Base-by-base conservation (phyloP, 2,797 vertebrate genomes). In the Myotis findleyi region DNA sequence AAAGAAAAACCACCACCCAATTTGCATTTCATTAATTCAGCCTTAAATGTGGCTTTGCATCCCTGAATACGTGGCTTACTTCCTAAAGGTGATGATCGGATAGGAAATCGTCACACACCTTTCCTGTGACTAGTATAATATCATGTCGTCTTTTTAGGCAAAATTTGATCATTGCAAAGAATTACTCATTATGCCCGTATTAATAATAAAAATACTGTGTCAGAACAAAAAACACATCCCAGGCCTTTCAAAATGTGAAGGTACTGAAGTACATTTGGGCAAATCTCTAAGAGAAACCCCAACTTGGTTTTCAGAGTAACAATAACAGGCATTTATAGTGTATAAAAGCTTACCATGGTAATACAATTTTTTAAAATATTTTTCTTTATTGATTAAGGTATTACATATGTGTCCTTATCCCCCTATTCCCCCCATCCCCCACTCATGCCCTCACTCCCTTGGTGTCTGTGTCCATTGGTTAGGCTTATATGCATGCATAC, bases 11-110 rank as follows among this genome's bases (percentile, higher is more conserved):
- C 47, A 44, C 53, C 47, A 27, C 53, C 64, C 36, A 23, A 88
- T 95, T 96, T 92, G 57, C 94, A 95, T 96, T 91, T 27, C 90
- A 84, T 94, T 90, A 97, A 92, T 93, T 94, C 88, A 94, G 73
- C 17, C 85, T 83, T 80, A 86, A 87, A 73, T 94, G 33, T 88
- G 76, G 59, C 44, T 88, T 57, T 17, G 69, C 82, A 57, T 80
- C 87, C 77, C 41, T 21, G 8, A 85, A 36, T 82, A 71, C 59
- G 69, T 83, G 77, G 20, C 64, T 95, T 55, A 18, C 64, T 90
- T 57, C 18, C 4, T 21, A 55, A 51, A 90, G 64, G 17, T 36
- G 6, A 83, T 62, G 87, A 92, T 86, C 90, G 93, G 33, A 11
- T 14, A 62, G 47, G n/a, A 83, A 89, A 68, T 66, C 25, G 17